Conservation (phyloP, 1,140 invertebrate species). For the Lysiphlebus fabarum region DNA sequence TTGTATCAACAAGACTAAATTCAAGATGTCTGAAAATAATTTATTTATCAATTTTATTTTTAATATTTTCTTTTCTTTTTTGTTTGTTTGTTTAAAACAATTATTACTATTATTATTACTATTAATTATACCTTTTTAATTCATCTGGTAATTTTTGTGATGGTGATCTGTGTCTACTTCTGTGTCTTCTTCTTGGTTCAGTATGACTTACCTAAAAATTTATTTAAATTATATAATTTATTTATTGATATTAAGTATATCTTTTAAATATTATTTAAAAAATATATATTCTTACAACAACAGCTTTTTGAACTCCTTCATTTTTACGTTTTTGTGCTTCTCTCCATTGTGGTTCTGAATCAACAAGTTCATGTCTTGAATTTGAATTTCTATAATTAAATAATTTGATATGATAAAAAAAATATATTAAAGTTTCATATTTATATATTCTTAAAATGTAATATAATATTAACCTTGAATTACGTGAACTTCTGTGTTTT, state of each 20-base stretch:
- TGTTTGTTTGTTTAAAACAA: constrained; percentile 18
- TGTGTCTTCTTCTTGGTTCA: constrained; percentile 49
- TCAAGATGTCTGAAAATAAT: constrained; percentile 76
- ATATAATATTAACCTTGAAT: constrained; percentile 42
- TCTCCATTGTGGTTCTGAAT: constrained; percentile 82
- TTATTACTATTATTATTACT: constrained; percentile 1
- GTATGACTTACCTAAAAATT: constrained; percentile 48
- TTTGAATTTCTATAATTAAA: not conserved
- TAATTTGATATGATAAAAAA: not conserved
- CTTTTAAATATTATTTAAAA: constrained; percentile 10
- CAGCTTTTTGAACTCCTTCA: constrained; percentile 57
- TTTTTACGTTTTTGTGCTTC: constrained; percentile 75
- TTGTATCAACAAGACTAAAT: constrained; percentile 84
- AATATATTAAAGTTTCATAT: not conserved
- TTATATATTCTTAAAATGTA: not conserved
- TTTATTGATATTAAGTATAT: constrained; percentile 1
- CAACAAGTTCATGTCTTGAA: constrained; percentile 68
- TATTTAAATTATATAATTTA: not conserved
- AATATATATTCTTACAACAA: constrained; percentile 44
- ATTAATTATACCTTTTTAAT: constrained; percentile 46
- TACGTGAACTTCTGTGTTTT: constrained; percentile 57
- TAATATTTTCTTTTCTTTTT: constrained; percentile 16
- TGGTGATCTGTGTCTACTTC: constrained; percentile 51
- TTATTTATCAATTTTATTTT: constrained; percentile 36
- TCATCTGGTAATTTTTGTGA: constrained; percentile 52